phyloP scores from a whole-genome alignment of 2,113 vertebrate genomes.

The Felis catus region DNA sequence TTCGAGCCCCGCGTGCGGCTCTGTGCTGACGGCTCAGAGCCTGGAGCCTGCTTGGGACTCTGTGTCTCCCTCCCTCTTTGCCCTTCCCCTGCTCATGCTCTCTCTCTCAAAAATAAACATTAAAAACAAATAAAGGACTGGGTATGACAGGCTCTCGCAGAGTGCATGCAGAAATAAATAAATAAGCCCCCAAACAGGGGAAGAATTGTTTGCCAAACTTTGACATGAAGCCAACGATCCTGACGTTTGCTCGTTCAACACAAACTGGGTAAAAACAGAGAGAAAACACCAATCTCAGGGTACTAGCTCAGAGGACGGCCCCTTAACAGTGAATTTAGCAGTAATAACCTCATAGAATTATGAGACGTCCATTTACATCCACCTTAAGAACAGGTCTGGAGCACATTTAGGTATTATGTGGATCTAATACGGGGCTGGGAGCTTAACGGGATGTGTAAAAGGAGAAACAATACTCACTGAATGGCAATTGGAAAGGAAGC shows the following conservation, averaged over 20 bases:
- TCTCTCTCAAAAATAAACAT: no score
- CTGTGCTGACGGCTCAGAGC: no score
- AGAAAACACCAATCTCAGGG: constrained; percentile 57
- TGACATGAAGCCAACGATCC: constrained; percentile 36
- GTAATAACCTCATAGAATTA: constrained; percentile 50
- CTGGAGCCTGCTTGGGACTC: no score
- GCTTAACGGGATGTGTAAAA: not conserved
- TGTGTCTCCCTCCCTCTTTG: no score
- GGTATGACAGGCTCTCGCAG: constrained; percentile 20
- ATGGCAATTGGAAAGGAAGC: constrained; percentile 48
- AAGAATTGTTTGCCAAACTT: constrained; percentile 63
- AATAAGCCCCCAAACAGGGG: constrained; percentile 29
- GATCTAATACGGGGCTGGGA: not conserved
- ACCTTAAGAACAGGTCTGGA: not conserved
- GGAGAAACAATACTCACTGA: not conserved
- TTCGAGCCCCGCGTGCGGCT: no score
- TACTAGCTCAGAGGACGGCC: constrained; percentile 29
- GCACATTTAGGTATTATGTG: not conserved
- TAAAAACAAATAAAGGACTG: not conserved
- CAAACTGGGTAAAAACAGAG: constrained; percentile 57
- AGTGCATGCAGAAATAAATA: constrained; percentile 62
- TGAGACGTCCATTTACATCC: not conserved
- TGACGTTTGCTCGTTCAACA: constrained; percentile 64
- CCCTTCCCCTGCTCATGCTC: no score
- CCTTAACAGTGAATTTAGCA: not conserved